These are phyloP conservation scores for Moxostoma hubbsi DNA, from an alignment of 2,797 vertebrate genomes.

Conservation along the genomic window DNA sequence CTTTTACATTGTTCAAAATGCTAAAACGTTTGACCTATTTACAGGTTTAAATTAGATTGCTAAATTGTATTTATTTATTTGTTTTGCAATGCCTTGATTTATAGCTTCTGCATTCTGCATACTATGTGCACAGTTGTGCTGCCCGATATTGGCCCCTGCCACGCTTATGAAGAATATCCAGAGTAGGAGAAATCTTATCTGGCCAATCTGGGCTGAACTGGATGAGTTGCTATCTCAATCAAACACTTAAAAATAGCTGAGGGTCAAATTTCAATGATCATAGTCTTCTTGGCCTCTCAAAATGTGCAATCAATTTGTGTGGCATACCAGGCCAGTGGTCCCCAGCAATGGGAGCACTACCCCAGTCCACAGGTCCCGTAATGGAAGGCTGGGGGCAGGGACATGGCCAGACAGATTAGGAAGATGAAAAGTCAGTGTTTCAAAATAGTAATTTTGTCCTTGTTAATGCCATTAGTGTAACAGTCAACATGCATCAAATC, in stretches of 20 bases:
- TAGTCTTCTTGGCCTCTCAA: constrained; percentile 72
- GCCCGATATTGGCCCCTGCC: constrained; percentile 16
- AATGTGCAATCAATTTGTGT: constrained; percentile 72
- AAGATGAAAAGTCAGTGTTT: constrained; percentile 74
- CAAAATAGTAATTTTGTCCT: constrained; percentile 84
- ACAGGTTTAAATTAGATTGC: too few species aligned
- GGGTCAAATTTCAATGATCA: constrained; percentile 73
- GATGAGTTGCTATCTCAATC: constrained; percentile 76
- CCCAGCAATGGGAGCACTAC: constrained; percentile 15
- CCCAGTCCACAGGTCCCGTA: constrained; percentile 36
- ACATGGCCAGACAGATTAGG: constrained; percentile 66
- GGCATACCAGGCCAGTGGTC: constrained; percentile 61
- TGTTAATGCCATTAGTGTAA: constrained; percentile 88
- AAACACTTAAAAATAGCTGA: constrained; percentile 78
- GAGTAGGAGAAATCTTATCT: constrained; percentile 65
- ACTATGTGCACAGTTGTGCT: background rate
- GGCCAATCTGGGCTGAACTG: constrained; percentile 62
- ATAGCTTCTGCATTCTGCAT: background rate
- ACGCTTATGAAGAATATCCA: constrained; percentile 38
- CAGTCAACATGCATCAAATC: constrained; percentile 84
- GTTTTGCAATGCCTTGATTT: constrained; percentile 9
- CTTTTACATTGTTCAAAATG: too few species aligned
- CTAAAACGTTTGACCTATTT: too few species aligned
- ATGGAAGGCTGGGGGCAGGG: constrained; percentile 54
- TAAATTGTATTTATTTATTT: background rate